phyloP scores from a whole-genome alignment of 2,888 invertebrate genomes.

The Spodoptera littoralis region DNA sequence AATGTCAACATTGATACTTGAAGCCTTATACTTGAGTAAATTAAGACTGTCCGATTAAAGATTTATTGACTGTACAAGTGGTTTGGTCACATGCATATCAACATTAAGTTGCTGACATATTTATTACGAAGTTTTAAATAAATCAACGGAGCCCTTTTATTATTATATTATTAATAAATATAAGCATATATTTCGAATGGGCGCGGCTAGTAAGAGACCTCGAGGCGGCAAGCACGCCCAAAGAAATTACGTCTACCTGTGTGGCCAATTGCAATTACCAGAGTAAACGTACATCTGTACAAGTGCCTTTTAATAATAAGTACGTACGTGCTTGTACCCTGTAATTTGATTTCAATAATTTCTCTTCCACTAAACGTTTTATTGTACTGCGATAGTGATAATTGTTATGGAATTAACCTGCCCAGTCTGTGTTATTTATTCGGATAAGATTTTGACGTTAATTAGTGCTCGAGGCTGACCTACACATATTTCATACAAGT shows the following conservation, averaged over 20 bases:
- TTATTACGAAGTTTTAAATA: conserved; percentile 50
- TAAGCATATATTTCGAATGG: conserved; percentile 56
- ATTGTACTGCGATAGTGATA: conserved; percentile 48
- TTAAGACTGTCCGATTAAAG: conserved; percentile 35
- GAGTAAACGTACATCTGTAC: conserved; percentile 35
- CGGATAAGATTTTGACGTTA: conserved; percentile 10
- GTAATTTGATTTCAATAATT: conserved; percentile 58
- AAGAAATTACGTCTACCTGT: conserved; percentile 73
- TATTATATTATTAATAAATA: conserved; percentile 52
- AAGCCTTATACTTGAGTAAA: conserved; percentile 20
- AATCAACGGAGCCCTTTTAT: conserved; percentile 48
- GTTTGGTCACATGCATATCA: conserved; percentile 42
- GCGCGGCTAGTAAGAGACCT: conserved; percentile 68
- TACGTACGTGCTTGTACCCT: conserved; percentile 42
- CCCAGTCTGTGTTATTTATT: conserved; percentile 26
- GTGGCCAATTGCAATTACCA: conserved; percentile 71
- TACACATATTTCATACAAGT: neutral
- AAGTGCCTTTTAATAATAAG: conserved; percentile 46
- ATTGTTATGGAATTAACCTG: conserved; percentile 37
- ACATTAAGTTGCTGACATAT: conserved; percentile 44
- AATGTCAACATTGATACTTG: conserved; percentile 16
- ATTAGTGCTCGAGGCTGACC: conserved; percentile 20
- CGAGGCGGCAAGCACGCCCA: conserved; percentile 69
- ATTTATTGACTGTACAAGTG: conserved; percentile 37
- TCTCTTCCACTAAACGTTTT: conserved; percentile 44